Base-by-base conservation (phyloP, 2,888 invertebrate genomes). In the Leptothorax acervorum region DNA sequence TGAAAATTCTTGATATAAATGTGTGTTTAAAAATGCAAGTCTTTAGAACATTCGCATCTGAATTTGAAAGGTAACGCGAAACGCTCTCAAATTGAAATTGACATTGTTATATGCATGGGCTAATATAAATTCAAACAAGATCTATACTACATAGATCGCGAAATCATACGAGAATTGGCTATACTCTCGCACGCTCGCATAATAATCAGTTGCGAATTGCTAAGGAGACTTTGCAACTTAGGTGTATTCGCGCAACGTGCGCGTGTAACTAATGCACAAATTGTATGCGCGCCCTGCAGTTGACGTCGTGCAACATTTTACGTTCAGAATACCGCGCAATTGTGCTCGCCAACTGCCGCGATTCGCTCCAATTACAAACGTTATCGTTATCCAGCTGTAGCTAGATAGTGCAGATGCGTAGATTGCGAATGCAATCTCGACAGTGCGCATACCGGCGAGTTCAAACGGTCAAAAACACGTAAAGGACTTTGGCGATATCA, bases 251-350 rank as follows among this genome's bases (percentile, higher is more conserved):
- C n/a, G 18, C 57, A 71, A 60, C 23, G 55, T 70, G 78, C 39
- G 11, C 68, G n/a, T 68, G 31, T 42, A 70, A 81, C 60, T 73
- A 81, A 73, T 23, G 48, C 74, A 71, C 71, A 78, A 78, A 78
- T 78, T 31, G 53, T 55, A 53, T 66, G 57, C 57, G 15, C 18
- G 45, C 23, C 45, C 39, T 60, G 42, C 42, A 73, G 48, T 39
- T 18, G 74, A 81, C 60, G 12, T 60, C 18, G 18, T 0, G 73
- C 23, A 60, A 71, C 48, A 73, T 73, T 81, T 81, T 81, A 81
- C 28, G 15, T 60, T 73, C 51, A 73, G 79, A 5, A 73, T n/a
- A 35, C 39, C 23, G 18, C 18, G 18, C 73, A 60, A 73, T 12
- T 51, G 45, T 81, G 28, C 39, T 73, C 60, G 12, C 79, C 48